Evolutionary conservation across 2,113 vertebrate species (phyloP), one percentile per base, ranked within the genome.

Genomic region (Nymphicus hollandicus): DNA sequence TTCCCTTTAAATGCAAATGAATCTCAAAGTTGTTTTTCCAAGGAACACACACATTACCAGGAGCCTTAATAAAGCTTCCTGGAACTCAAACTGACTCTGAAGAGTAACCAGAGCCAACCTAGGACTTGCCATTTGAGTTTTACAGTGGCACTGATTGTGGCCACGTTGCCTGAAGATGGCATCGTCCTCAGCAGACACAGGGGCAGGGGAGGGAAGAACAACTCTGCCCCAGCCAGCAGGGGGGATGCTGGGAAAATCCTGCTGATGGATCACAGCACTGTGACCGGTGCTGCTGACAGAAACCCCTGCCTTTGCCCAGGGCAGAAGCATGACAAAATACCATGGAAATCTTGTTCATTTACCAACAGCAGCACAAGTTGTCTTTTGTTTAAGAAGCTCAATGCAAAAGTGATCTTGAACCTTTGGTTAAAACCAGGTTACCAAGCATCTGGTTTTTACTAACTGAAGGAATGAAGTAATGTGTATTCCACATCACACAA

Each of bases 281-380:
- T 8, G 50, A 68, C 3, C 39, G 28, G 69, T 6, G 2, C 1
- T 27, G 16, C 69, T 55, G 56, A 19, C 72, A 44, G 33, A 37
- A 14, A 44, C 13, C 28, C 27, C 9, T 6, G 52, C 5, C 78
- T 29, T 11, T 35, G 84, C 83, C 37, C 25, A 9, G 79, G 41
- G 46, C 89, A 71, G 18, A 55, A 53, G 1, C 2, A 0, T 2
- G 25, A 85, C 66, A 73, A 46, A 29, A 3, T 0, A 1, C 66
- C 52, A 14, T 1, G 1, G 1, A 29, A n/a, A 8, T 0, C 47
- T 5, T 2, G 2, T 2, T 17, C 0, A 0, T 7, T 86, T 10
- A 20, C 70, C 43, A n/a, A 31, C 61, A 23, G 41, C 88, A 77
- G 44, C 71, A 70, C 8, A 2, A 37, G 19, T 3, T 5, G 12